Conservation (phyloP, 2,888 invertebrate species). For the Capitulum mitella region DNA sequence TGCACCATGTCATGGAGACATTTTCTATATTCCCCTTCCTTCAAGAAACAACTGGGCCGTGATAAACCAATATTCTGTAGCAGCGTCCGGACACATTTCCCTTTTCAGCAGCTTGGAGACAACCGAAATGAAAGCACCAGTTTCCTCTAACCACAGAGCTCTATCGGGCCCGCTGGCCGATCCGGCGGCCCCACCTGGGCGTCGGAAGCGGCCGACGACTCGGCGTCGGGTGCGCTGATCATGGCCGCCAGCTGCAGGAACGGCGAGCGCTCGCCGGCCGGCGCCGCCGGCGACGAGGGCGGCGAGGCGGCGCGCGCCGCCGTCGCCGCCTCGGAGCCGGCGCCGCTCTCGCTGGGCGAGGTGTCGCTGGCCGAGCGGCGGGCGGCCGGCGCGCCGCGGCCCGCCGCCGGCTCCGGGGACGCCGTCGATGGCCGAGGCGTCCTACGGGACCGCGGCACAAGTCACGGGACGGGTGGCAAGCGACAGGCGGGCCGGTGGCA, state of each 20-base stretch:
- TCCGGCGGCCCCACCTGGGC: not conserved
- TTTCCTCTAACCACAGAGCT: too few relatives aligned
- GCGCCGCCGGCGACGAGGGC: not conserved
- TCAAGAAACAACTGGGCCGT: too few relatives aligned
- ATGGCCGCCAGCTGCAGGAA: not conserved
- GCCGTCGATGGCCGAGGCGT: not conserved
- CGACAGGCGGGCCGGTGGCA: too few relatives aligned
- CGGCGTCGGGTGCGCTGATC: not conserved
- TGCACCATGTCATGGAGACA: too few relatives aligned
- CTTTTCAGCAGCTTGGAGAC: too few relatives aligned
- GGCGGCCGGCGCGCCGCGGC: not conserved
- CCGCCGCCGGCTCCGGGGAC: too few relatives aligned
- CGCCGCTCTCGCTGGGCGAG: not conserved
- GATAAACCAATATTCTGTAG: too few relatives aligned
- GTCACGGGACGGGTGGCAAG: too few relatives aligned
- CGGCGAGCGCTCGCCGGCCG: not conserved
- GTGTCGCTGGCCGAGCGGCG: not conserved
- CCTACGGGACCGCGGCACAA: not conserved
- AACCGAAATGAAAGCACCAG: too few relatives aligned
- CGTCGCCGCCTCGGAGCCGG: not conserved
- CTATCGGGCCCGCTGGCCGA: too few relatives aligned
- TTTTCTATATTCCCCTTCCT: too few relatives aligned
- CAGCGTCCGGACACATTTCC: too few relatives aligned
- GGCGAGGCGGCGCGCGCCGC: not conserved
- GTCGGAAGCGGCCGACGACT: not conserved